Evolutionary conservation across 2,113 vertebrate genomes (phyloP).

Genomic region (Hydrolagus affinis): DNA sequence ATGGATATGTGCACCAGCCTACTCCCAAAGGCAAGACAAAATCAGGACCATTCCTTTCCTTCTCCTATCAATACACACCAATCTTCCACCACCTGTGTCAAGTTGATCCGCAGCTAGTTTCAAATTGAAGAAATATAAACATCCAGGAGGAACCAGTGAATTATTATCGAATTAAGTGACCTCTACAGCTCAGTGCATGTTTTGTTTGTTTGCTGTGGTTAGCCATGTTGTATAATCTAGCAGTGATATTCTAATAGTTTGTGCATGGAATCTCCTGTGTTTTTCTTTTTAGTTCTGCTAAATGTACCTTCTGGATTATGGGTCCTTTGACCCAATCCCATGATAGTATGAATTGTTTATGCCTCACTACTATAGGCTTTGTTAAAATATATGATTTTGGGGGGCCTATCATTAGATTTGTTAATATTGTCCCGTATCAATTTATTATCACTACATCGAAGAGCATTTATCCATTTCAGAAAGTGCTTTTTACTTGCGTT

Average conservation of each 20-base stretch:
- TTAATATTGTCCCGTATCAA: too few species aligned
- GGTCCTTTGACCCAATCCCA: too few species aligned
- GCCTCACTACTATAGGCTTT: neutral
- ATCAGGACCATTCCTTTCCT: too few species aligned
- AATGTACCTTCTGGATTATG: too few species aligned
- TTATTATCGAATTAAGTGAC: neutral
- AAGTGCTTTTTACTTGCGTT: neutral
- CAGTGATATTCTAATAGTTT: too few species aligned
- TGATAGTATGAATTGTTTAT: too few species aligned
- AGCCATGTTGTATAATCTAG: neutral
- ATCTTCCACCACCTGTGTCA: neutral
- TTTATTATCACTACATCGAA: neutral
- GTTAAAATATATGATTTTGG: neutral
- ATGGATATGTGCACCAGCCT: too few species aligned
- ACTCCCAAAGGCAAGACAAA: too few species aligned
- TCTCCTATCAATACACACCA: neutral
- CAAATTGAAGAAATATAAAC: neutral
- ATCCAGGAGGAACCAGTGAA: neutral
- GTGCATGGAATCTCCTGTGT: too few species aligned
- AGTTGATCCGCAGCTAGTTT: neutral
- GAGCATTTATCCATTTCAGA: neutral
- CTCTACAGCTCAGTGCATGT: neutral
- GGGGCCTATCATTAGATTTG: too few species aligned
- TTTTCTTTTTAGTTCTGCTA: too few species aligned
- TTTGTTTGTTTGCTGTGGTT: neutral